Conservation (phyloP, 2,888 invertebrate species). For the Prosapia bicincta region DNA sequence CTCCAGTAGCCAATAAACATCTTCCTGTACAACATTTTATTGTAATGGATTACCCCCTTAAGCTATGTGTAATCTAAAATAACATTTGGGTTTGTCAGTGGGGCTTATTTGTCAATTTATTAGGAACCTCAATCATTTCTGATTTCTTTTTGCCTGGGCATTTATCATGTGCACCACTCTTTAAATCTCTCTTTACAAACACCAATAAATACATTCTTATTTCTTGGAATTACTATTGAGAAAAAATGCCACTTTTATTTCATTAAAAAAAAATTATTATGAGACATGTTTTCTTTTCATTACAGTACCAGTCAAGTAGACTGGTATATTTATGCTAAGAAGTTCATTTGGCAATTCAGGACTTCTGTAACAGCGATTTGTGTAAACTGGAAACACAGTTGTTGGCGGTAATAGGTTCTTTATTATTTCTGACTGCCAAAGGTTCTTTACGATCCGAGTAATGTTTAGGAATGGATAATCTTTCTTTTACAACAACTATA, state of each 20-base stretch:
- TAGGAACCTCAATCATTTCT: background rate
- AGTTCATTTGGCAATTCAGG: slow-evolving; percentile 5
- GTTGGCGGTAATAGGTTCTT: background rate
- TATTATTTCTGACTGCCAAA: background rate
- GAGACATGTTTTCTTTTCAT: background rate
- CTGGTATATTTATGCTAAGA: background rate
- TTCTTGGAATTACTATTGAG: no score
- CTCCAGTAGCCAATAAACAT: background rate
- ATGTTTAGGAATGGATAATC: slow-evolving; percentile 3
- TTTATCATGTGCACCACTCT: slow-evolving; percentile 3
- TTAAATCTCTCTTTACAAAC: slow-evolving; percentile 2
- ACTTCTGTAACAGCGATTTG: background rate
- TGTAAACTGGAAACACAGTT: background rate
- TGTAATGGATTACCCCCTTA: slow-evolving; percentile 4
- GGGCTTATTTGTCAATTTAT: slow-evolving; percentile 5
- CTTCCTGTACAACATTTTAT: background rate
- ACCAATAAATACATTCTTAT: background rate
- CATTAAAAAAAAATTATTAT: background rate
- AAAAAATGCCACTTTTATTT: background rate
- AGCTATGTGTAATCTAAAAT: slow-evolving; percentile 1
- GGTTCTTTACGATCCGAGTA: background rate
- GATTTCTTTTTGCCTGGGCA: background rate
- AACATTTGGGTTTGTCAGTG: background rate
- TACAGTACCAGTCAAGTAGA: slow-evolving; percentile 3
- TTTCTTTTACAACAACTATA: background rate